Conservation (phyloP, 2,888 invertebrate species). For the Morpho helenor region DNA sequence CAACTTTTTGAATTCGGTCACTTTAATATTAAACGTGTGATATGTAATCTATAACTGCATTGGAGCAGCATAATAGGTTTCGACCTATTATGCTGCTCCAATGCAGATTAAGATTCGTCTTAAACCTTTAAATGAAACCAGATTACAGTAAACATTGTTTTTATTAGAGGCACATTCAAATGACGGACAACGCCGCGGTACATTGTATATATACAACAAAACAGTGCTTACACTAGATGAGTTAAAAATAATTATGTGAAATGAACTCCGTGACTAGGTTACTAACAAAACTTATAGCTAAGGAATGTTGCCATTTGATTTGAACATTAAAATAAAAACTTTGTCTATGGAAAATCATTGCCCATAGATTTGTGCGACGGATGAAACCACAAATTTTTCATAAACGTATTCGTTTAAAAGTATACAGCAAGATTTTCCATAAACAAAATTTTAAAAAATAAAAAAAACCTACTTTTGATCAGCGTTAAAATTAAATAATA, state of each 20-base stretch:
- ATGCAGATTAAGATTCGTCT: too few species aligned
- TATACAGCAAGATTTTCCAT: neutral
- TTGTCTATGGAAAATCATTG: conserved; percentile 27
- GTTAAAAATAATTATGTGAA: conserved; percentile 35
- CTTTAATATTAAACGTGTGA: too few species aligned
- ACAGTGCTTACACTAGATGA: conserved; percentile 46
- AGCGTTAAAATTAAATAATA: conserved; percentile 15
- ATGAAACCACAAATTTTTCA: neutral
- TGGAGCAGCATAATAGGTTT: too few species aligned
- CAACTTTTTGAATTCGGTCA: too few species aligned
- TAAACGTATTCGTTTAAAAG: too few species aligned
- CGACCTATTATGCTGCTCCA: too few species aligned
- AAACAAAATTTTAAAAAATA: conserved; percentile 3
- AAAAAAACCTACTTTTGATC: conserved; percentile 11
- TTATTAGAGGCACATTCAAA: conserved; percentile 74
- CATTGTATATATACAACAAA: conserved; percentile 44
- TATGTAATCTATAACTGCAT: too few species aligned
- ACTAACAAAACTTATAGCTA: conserved; percentile 35
- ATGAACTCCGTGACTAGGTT: conserved; percentile 58
- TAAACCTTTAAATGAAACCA: too few species aligned
- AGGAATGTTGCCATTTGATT: conserved; percentile 38
- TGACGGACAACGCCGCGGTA: conserved; percentile 48
- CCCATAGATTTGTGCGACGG: conserved; percentile 10
- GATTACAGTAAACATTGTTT: conserved; percentile 50
- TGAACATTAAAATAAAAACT: conserved; percentile 21